Percentiles rank a stretch among this genome's conserved stretches.
Conservation (phyloP, 1,140 invertebrate species). For the Orius insidiosus region DNA sequence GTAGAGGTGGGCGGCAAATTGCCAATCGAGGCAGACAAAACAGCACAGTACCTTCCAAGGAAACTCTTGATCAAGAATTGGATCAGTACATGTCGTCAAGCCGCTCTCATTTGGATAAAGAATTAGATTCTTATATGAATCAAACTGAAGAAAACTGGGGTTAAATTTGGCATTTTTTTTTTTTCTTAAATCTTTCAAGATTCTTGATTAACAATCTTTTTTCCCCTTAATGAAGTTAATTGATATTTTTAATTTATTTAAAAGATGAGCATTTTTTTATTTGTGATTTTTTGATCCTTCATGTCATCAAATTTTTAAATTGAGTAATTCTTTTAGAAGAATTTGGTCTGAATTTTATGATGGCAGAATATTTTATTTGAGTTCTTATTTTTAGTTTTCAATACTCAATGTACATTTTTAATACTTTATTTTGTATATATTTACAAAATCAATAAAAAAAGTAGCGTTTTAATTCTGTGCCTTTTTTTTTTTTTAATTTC, state of each 20-base stretch:
- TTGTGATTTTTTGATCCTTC: background rate
- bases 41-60: conserved; percentile 24
- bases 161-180: too few species aligned
- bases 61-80: conserved; percentile 38
- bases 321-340: conserved; percentile 11
- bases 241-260: conserved; percentile 6
- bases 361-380: conserved; percentile 9
- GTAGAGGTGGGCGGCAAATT: too few species aligned
- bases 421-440: conserved; percentile 1
- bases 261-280: conserved; percentile 1
- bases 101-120: conserved; percentile 31
- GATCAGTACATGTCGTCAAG: conserved; percentile 41
- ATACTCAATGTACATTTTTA: conserved; percentile 8
- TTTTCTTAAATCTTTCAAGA: conserved; percentile 14
- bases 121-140: conserved; percentile 32
- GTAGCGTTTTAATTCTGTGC: too few species aligned
- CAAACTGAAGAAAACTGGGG: conserved; percentile 12
- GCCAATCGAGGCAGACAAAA: background rate
- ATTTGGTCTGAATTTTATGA: too few species aligned
- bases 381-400: conserved; percentile 13
- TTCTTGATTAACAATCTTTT: conserved; percentile 10
- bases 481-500: too few species aligned
- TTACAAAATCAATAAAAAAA: conserved; percentile 13
- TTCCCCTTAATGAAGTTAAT: conserved; percentile 1
- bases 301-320: conserved; percentile 11